Percentiles rank a stretch among this genome's conserved stretches.
These are phyloP conservation scores for Ips typographus DNA, from an alignment of 1,140 invertebrate genomes.

Conservation along the genomic window DNA sequence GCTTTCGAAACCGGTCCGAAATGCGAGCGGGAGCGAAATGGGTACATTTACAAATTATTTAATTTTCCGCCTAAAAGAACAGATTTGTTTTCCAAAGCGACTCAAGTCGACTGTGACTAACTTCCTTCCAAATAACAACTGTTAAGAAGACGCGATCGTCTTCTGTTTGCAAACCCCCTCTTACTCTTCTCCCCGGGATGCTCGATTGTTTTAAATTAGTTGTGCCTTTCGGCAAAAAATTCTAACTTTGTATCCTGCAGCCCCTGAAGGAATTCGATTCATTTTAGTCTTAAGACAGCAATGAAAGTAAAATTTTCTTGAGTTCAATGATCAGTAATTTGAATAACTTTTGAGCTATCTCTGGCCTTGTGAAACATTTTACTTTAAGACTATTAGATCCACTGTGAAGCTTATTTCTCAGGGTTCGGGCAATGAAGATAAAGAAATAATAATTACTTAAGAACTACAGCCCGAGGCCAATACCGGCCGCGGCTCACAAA, in stretches of 20 bases:
- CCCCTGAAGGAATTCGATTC: slow-evolving; percentile 5
- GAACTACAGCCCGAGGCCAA: slow-evolving; percentile 14
- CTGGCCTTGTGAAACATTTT: too few relatives aligned
- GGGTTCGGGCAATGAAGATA: slow-evolving; percentile 15
- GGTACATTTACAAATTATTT: slow-evolving; percentile 49
- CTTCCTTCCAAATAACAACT: slow-evolving; percentile 41
- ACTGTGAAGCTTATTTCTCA: slow-evolving; percentile 6
- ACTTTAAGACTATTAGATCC: too few relatives aligned
- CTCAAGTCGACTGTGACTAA: slow-evolving; percentile 44
- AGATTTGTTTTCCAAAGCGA: slow-evolving; percentile 48
- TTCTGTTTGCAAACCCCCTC: slow-evolving; percentile 4
- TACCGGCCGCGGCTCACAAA: slow-evolving; percentile 14
- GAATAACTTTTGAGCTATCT: too few relatives aligned
- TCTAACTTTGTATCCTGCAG: slow-evolving; percentile 10
- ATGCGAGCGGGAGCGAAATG: slow-evolving; percentile 36
- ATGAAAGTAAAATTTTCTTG: too few relatives aligned
- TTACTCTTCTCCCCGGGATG: too few relatives aligned
- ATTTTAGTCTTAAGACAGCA: neutral
- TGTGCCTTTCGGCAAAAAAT: slow-evolving; percentile 27
- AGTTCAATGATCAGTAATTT: too few relatives aligned
- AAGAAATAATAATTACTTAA: slow-evolving; percentile 23
- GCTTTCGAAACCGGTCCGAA: slow-evolving; percentile 24
- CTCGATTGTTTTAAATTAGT: slow-evolving; percentile 33
- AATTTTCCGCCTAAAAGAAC: slow-evolving; percentile 49
- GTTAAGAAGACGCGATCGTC: slow-evolving; percentile 22